Evolutionary conservation across 1,140 invertebrate species (phyloP).

Genomic region (Cardiocondyla obscurior): DNA sequence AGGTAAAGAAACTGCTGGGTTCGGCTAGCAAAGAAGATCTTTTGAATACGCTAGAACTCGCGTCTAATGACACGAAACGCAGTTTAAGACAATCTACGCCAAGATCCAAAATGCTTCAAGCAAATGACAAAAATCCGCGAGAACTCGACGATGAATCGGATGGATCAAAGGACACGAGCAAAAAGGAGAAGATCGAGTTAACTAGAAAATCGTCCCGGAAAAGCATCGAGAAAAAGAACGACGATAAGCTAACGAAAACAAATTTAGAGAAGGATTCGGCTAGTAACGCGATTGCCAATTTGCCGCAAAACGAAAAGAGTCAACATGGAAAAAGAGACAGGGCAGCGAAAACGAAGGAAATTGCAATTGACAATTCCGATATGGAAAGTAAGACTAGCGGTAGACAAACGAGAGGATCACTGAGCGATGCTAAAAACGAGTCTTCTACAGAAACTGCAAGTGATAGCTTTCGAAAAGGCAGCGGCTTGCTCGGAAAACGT

Average conservation of each 20-base stretch:
- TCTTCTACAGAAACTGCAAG: background rate
- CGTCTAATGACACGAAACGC: conserved; percentile 47
- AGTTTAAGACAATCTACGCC: conserved; percentile 52
- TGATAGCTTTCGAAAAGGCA: conserved; percentile 29
- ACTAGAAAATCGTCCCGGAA: conserved; percentile 74
- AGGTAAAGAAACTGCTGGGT: conserved; percentile 69
- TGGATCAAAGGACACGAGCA: background rate
- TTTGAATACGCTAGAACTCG: conserved; percentile 57
- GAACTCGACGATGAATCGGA: conserved; percentile 19
- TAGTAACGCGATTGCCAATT: background rate
- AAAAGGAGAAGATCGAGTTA: conserved; percentile 49
- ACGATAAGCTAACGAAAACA: conserved; percentile 27
- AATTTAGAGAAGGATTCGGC: background rate
- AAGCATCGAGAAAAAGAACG: conserved; percentile 67
- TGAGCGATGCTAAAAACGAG: background rate
- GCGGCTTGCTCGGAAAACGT: conserved; percentile 34
- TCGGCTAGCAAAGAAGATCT: conserved; percentile 62
- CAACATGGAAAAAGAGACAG: conserved; percentile 1
- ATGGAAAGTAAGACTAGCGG: conserved; percentile 4
- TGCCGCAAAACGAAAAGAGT: background rate
- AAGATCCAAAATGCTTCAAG: conserved; percentile 71
- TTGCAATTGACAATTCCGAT: background rate
- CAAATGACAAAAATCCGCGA: background rate
- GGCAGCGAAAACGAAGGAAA: background rate
- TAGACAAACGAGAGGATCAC: conserved; percentile 55